phyloP scores from a whole-genome alignment of 2,797 vertebrate genomes.

The Ibycter americanus region DNA sequence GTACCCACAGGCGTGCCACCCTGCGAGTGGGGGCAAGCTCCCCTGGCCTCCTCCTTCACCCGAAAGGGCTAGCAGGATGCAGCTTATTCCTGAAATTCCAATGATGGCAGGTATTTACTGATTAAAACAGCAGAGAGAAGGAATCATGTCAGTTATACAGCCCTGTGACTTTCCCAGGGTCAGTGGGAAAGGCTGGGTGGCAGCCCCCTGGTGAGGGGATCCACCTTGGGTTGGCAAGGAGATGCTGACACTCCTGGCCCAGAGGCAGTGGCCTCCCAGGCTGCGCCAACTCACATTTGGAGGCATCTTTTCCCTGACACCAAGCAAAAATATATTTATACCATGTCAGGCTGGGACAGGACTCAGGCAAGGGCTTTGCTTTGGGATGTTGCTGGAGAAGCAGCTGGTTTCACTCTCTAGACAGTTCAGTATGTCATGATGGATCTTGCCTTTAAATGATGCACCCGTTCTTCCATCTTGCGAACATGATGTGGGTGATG shows the following conservation, averaged over 20 bases:
- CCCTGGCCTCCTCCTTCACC: rapidly evolving
- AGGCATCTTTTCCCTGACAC: background rate
- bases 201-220: rapidly evolving
- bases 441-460: background rate
- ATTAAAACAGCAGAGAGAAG: background rate
- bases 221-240: background rate
- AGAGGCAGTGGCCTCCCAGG: background rate
- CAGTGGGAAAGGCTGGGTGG: background rate
- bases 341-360: rapidly evolving
- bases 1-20: background rate
- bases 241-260: background rate
- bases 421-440: rapidly evolving
- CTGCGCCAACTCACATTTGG: background rate
- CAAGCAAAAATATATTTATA: background rate
- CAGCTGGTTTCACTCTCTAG: background rate
- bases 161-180: background rate
- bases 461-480: background rate
- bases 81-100: background rate
- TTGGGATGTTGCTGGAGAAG: background rate
- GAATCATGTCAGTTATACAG: rapidly evolving
- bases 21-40: rapidly evolving
- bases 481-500: rapidly evolving
- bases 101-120: background rate
- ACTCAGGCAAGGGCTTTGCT: background rate
- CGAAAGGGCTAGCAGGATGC: background rate